A percentile compares a stretch with the other conserved stretches of the same genome.
Evolutionary conservation across 2,797 vertebrate genomes (phyloP).

Genomic region (Catostomus latipinnis): DNA sequence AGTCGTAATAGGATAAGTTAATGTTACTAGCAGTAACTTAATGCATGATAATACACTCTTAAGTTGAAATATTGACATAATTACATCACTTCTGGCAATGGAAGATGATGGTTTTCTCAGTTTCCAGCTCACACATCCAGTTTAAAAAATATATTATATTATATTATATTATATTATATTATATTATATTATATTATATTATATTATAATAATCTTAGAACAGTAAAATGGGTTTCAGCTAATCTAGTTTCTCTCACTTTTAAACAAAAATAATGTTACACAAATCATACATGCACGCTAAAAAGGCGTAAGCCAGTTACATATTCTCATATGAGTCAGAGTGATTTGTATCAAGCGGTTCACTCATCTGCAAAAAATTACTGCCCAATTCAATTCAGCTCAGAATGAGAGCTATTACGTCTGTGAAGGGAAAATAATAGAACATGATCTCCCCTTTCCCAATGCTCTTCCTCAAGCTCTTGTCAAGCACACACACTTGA

Average conservation of each 20-base stretch:
- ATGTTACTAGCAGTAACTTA: not conserved
- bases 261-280: not conserved
- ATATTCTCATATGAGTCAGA: conserved; percentile 15
- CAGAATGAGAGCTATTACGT: conserved; percentile 21
- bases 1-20: not conserved
- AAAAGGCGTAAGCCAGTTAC: conserved; percentile 12
- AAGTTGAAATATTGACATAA: conserved; percentile 9
- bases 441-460: not conserved
- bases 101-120: not conserved
- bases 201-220: too few species aligned
- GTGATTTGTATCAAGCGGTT: not conserved
- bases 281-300: not conserved
- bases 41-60: not conserved
- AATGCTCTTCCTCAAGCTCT: conserved; percentile 3
- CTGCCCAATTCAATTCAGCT: conserved; percentile 30
- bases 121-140: too few species aligned
- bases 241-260: not conserved
- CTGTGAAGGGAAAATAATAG: conserved; percentile 20
- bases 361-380: conserved; percentile 35
- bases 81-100: not conserved
- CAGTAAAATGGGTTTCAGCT: not conserved
- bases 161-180: too few species aligned
- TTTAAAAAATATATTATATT: too few species aligned
- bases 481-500: conserved; percentile 14
- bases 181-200: too few species aligned